Percentiles rank a stretch among this genome's conserved stretches.
These are phyloP conservation scores for Erebia ligea DNA, from an alignment of 2,888 invertebrate species.

Conservation along the genomic window DNA sequence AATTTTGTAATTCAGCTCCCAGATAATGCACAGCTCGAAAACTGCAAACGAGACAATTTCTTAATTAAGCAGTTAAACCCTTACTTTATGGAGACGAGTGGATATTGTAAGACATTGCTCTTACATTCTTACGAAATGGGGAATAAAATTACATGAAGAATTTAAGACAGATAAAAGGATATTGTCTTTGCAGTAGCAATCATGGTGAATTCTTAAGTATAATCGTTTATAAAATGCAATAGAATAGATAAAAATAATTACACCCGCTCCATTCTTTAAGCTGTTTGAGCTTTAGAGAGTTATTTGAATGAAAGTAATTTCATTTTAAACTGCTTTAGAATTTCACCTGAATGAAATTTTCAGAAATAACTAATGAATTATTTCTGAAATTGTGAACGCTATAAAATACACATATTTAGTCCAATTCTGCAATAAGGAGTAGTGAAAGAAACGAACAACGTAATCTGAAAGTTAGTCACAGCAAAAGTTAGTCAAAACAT, in stretches of 20 bases:
- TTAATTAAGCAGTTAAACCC: slow-evolving; percentile 48
- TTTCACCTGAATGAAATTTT: not conserved
- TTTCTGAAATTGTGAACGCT: too few species aligned
- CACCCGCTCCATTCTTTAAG: slow-evolving; percentile 7
- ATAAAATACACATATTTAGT: too few species aligned
- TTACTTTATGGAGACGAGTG: slow-evolving; percentile 46
- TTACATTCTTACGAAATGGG: slow-evolving; percentile 34
- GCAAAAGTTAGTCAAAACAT: too few species aligned
- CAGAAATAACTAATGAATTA: not conserved
- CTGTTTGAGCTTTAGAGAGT: slow-evolving; percentile 10
- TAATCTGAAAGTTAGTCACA: too few species aligned
- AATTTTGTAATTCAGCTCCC: slow-evolving; percentile 36
- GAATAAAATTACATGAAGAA: slow-evolving; percentile 24
- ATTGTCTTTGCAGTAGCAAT: slow-evolving; percentile 16
- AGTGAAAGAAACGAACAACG: too few species aligned
- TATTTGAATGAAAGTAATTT: slow-evolving; percentile 10
- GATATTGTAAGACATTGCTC: slow-evolving; percentile 40
- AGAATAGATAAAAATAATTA: slow-evolving; percentile 14
- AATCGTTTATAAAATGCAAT: slow-evolving; percentile 19
- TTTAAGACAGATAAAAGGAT: slow-evolving; percentile 26
- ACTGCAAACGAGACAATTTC: slow-evolving; percentile 47
- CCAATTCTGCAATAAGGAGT: too few species aligned
- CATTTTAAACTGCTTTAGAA: slow-evolving; percentile 3
- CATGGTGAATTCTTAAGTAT: slow-evolving; percentile 7
- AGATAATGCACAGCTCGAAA: slow-evolving; percentile 41